Percentiles rank a stretch among this genome's conserved stretches.
Conservation (phyloP, 2,113 vertebrate genomes). For the Panthera leo region DNA sequence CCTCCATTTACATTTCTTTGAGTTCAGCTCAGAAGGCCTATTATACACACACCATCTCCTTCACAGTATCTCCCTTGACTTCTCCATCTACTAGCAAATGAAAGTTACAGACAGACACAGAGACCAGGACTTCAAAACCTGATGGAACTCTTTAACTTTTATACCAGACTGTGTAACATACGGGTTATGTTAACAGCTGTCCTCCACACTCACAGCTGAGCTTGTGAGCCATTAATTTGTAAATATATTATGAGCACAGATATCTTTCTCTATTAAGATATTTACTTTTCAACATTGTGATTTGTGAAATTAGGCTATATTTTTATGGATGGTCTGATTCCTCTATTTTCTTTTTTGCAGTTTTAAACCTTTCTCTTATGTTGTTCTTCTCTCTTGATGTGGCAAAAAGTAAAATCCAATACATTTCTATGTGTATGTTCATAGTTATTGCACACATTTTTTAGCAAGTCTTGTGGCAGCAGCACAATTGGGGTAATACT, state of each 20-base stretch:
- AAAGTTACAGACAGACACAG: background rate
- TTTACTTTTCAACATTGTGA: background rate
- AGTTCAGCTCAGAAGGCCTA: background rate
- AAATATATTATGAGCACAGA: background rate
- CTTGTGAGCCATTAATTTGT: background rate
- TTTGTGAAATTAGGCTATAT: background rate
- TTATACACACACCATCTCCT: background rate
- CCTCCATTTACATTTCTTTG: background rate
- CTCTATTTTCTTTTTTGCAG: background rate
- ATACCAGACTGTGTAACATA: background rate
- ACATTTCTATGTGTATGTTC: slow-evolving; percentile 43
- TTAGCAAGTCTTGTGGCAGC: slow-evolving; percentile 49
- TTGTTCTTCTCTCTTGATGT: background rate
- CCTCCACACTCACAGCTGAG: background rate
- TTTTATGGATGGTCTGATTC: background rate
- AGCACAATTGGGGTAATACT: slow-evolving; percentile 71
- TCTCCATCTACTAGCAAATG: background rate
- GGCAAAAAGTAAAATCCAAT: slow-evolving; percentile 41
- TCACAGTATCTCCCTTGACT: background rate
- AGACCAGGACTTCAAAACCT: background rate
- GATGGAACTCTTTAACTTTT: background rate
- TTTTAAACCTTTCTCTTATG: background rate
- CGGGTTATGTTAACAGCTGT: background rate
- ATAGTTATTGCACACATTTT: slow-evolving; percentile 69
- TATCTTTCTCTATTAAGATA: background rate